A percentile compares a stretch with the other conserved stretches of the same genome.
Conservation (phyloP, 2,113 vertebrate genomes). For the Apaloderma vittatum region DNA sequence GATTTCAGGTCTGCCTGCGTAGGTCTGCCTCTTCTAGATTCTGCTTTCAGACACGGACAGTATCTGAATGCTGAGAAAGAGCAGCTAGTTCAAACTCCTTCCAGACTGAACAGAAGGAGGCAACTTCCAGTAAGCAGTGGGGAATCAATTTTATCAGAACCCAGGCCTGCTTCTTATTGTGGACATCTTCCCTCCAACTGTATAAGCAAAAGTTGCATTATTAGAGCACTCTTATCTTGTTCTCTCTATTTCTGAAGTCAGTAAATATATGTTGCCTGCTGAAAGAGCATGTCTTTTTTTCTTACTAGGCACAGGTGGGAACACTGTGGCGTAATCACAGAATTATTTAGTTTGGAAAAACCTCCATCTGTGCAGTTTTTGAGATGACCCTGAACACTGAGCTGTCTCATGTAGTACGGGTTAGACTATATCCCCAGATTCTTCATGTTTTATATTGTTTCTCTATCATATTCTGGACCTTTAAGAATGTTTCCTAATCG, state of each 20-base stretch:
- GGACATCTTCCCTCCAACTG: background rate
- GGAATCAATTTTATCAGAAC: background rate
- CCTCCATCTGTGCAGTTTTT: background rate
- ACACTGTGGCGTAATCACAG: background rate
- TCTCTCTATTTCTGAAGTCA: background rate
- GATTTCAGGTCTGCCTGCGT: background rate
- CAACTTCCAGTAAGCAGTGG: background rate
- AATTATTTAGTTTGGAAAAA: background rate
- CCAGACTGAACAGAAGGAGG: background rate
- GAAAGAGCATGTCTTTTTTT: background rate
- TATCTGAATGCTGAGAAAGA: background rate
- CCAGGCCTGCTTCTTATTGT: background rate
- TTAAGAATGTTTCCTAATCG: background rate
- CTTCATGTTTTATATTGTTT: background rate
- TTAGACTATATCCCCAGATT: background rate
- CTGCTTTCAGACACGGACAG: background rate
- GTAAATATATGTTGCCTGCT: background rate
- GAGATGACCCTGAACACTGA: background rate
- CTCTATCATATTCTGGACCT: background rate
- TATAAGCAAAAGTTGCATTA: background rate
- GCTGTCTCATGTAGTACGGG: background rate
- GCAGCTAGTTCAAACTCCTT: background rate
- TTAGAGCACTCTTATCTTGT: background rate
- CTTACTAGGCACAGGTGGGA: background rate
- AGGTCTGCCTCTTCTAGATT: background rate